Base-by-base conservation (phyloP, 2,797 vertebrate genomes). In the Setipinna tenuifilis region DNA sequence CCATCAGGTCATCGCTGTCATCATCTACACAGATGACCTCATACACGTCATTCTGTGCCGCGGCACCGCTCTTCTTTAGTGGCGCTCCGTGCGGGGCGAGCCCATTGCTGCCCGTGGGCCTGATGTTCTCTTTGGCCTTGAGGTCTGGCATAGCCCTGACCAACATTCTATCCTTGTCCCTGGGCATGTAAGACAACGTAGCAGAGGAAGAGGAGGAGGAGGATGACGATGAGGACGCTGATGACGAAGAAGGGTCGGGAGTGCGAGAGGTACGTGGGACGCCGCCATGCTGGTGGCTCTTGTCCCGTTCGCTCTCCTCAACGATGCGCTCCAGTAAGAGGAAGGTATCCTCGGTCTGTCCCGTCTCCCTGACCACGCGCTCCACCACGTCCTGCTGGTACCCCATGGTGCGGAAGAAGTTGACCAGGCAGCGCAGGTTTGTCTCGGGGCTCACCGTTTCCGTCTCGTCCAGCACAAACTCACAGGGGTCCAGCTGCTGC, bases 391-490 rank as follows among this genome's bases (percentile, higher is more conserved):
- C 95, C 91, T 97, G 95, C 58, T 96, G 96, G 93, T 99, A 99
- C 25, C 98, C 98, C 98, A 99, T 99, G 78, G 98, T 98, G 94
- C 96, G 96, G 93, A 99, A 99, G 88, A 99, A 99, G 89, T 99
- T 98, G 50, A 99, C 98, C 80, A 99, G 94, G 92, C 96, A 96
- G 81, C 95, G 95, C 16, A 96, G 91, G 88, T 96, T 96, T 80
- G 95, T 96, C 91, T 96, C 95, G 0, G 95, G 95, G 85, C 95
- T 96, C 57, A 96, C 95, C 0, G 92, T 92, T 83, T 96, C 95
- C 4, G 90, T 92, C 0, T 95, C 95, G 0, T 95, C 95, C 0
- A 84, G 85, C 2, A 82, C 50, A 0, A 65, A 90, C 25, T 95
- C 95, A 23, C 83, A 84, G 9, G 92, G 82, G 80, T 91, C 90